These are phyloP conservation scores for Podarcis lilfordi DNA, from an alignment of 2,797 vertebrate species.

Conservation along the genomic window DNA sequence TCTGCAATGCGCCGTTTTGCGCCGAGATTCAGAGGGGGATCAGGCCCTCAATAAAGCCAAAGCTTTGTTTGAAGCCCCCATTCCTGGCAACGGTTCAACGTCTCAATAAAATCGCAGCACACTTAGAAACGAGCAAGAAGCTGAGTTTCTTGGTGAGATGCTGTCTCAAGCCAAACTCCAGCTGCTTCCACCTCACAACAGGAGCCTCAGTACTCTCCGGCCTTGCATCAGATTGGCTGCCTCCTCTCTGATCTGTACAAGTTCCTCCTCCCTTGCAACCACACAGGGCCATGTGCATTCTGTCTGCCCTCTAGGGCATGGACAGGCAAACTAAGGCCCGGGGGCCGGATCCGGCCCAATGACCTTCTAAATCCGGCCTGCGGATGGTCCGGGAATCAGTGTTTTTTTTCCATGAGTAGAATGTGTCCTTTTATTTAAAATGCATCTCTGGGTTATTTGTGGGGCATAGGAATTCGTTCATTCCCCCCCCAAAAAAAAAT, in stretches of 20 bases:
- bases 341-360: too few species aligned
- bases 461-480: too few species aligned
- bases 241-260: background rate
- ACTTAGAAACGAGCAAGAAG: background rate
- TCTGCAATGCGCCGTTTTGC: background rate
- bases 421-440: too few species aligned
- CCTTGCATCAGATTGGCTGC: background rate
- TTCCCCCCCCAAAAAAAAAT: too few species aligned
- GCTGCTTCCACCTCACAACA: background rate
- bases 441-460: too few species aligned
- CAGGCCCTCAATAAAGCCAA: background rate
- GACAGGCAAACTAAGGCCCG: too few species aligned
- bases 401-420: too few species aligned
- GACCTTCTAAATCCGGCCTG: too few species aligned
- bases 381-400: too few species aligned
- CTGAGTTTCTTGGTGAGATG: background rate
- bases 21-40: background rate
- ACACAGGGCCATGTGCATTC: background rate
- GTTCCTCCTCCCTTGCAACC: background rate
- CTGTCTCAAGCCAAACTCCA: background rate
- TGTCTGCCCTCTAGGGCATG: background rate
- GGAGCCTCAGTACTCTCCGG: background rate
- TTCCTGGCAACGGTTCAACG: conserved; percentile 3
- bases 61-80: background rate
- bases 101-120: background rate